phyloP scores from a whole-genome alignment of 2,888 invertebrate genomes.

The Crepidodera aurea region DNA sequence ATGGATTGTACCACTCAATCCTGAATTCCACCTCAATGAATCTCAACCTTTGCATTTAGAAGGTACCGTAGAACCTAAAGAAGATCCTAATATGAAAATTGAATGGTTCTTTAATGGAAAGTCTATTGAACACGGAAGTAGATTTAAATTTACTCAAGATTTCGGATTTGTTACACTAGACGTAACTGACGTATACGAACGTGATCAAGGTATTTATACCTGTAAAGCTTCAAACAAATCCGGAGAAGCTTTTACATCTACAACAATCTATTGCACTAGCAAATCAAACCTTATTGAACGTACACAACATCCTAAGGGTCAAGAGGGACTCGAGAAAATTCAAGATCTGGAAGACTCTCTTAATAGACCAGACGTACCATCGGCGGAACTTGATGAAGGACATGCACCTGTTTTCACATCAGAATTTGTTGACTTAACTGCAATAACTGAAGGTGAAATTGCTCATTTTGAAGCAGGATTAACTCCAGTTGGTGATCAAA shows the following conservation, averaged over 20 bases:
- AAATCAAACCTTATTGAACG: slow-evolving; percentile 85
- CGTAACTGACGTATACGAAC: slow-evolving; percentile 88
- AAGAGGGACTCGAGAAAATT: slow-evolving; percentile 89
- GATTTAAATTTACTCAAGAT: slow-evolving; percentile 92
- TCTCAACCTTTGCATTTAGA: slow-evolving; percentile 90
- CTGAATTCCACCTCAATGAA: slow-evolving; percentile 83
- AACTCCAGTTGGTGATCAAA: slow-evolving; percentile 92
- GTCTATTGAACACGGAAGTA: slow-evolving; percentile 82
- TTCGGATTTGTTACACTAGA: slow-evolving; percentile 97
- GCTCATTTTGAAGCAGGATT: slow-evolving; percentile 98
- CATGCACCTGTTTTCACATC: slow-evolving; percentile 89
- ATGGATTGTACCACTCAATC: slow-evolving; percentile 83
- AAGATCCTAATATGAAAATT: slow-evolving; percentile 88
- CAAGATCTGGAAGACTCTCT: slow-evolving; percentile 90
- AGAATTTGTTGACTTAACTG: slow-evolving; percentile 81
- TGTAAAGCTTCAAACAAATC: slow-evolving; percentile 88
- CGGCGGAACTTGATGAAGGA: slow-evolving; percentile 78
- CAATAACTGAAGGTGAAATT: slow-evolving; percentile 92
- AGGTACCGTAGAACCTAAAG: slow-evolving; percentile 93
- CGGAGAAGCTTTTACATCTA: slow-evolving; percentile 92
- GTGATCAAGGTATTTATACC: slow-evolving; percentile 94
- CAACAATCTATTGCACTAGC: slow-evolving; percentile 83
- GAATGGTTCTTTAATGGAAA: slow-evolving; percentile 97
- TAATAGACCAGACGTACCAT: slow-evolving; percentile 73
- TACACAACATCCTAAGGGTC: slow-evolving; percentile 95